Conservation (phyloP, 2,888 invertebrate genomes). For the Xanthorhoe spadicearia region DNA sequence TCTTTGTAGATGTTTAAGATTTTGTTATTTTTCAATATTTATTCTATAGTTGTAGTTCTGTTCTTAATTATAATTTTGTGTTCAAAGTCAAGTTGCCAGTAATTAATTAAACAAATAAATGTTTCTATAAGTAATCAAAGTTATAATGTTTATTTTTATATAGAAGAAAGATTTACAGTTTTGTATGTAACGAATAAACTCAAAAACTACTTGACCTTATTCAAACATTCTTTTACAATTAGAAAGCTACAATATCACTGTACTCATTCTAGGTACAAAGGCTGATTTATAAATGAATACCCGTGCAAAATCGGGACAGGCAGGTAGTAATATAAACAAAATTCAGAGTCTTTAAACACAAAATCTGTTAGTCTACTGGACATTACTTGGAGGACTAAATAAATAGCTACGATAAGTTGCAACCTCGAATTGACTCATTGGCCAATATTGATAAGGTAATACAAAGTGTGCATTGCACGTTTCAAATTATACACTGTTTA, state of each 20-base stretch:
- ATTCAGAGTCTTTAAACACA: neutral
- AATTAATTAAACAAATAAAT: too few relatives aligned
- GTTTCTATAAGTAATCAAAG: too few relatives aligned
- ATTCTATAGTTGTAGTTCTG: neutral
- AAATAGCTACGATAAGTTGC: conserved; percentile 25
- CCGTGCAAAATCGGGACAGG: too few relatives aligned
- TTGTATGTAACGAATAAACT: too few relatives aligned
- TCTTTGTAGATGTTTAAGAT: neutral
- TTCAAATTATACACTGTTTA: neutral
- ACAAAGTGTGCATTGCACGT: conserved; percentile 10
- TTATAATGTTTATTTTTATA: too few relatives aligned
- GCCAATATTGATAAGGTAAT: conserved; percentile 28
- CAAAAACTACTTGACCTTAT: too few relatives aligned
- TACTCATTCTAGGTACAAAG: neutral
- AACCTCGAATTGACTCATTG: conserved; percentile 34
- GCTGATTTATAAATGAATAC: too few relatives aligned
- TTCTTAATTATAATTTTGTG: neutral
- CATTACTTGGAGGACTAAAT: conserved; percentile 3
- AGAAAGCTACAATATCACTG: too few relatives aligned
- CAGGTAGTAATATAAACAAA: neutral
- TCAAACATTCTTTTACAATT: too few relatives aligned
- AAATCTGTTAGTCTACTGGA: neutral
- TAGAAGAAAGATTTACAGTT: too few relatives aligned
- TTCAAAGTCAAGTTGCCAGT: too few relatives aligned
- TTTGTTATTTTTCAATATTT: too few relatives aligned